phyloP scores from a whole-genome alignment of 2,113 vertebrate species.

The Tiliqua scincoides region DNA sequence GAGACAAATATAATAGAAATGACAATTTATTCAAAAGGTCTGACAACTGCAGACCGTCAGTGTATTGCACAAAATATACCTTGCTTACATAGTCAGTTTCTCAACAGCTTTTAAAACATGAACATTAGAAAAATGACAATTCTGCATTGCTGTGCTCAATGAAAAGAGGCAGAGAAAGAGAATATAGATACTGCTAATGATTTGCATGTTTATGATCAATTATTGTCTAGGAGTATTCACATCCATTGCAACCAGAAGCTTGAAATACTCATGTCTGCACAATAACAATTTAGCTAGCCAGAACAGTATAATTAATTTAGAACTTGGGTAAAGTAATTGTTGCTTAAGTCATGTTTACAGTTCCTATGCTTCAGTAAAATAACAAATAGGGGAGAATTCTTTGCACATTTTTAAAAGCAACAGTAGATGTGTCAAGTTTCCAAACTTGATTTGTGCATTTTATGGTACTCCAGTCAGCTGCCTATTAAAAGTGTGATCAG shows the following conservation, averaged over 20 bases:
- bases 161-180: conserved; percentile 36
- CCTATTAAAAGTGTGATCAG: conserved; percentile 95
- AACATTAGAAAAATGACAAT: conserved; percentile 40
- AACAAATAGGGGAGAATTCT: conserved; percentile 24
- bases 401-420: conserved; percentile 57
- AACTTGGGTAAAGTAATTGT: conserved; percentile 47
- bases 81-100: conserved; percentile 18
- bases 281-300: conserved; percentile 45
- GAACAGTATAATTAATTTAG: conserved; percentile 60
- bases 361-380: conserved; percentile 15
- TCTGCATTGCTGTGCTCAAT: conserved; percentile 8
- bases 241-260: conserved; percentile 31
- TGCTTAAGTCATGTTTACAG: conserved; percentile 44
- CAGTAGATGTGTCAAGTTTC: conserved; percentile 79
- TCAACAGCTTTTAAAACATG: conserved; percentile 43
- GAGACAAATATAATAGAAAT: conserved; percentile 32
- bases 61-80: background rate
- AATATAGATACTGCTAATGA: conserved; percentile 25
- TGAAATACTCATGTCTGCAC: conserved; percentile 46
- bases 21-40: conserved; percentile 33
- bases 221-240: conserved; percentile 23
- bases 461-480: conserved; percentile 81
- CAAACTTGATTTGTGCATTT: conserved; percentile 86
- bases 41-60: background rate
- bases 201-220: conserved; percentile 35